Percentiles rank a stretch among this genome's conserved stretches.
Conservation (phyloP, 2,888 invertebrate species). For the Catocala nupta region DNA sequence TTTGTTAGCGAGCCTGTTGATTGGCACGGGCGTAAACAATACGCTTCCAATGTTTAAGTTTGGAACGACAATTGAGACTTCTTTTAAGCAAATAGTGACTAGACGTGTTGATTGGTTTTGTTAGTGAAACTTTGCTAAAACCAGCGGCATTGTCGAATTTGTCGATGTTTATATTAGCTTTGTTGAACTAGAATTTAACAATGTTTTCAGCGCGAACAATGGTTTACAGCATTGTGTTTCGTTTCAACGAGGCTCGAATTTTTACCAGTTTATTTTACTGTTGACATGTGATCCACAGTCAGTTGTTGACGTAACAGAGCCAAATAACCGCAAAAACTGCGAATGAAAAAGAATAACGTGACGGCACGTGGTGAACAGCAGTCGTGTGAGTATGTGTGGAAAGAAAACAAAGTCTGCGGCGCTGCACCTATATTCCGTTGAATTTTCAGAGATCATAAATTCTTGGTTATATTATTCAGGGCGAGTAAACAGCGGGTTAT, state of each 20-base stretch:
- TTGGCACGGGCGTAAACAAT: constrained; percentile 86
- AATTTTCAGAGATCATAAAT: constrained; percentile 68
- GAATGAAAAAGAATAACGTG: constrained; percentile 18
- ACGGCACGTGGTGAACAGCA: constrained; percentile 11
- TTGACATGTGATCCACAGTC: constrained; percentile 44
- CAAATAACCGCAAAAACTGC: constrained; percentile 41
- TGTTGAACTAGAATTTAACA: constrained; percentile 35
- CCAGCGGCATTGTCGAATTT: constrained; percentile 15
- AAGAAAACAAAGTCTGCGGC: constrained; percentile 32
- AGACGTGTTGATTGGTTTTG: constrained; percentile 69
- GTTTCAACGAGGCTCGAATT: constrained; percentile 53
- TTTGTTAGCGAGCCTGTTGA: constrained; percentile 87
- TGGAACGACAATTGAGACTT: constrained; percentile 81
- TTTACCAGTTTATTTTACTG: constrained; percentile 51
- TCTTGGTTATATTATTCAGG: constrained; percentile 79
- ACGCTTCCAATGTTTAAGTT: constrained; percentile 83
- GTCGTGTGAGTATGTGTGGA: constrained; percentile 23
- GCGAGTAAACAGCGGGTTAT: constrained; percentile 74
- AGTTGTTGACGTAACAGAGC: constrained; percentile 37
- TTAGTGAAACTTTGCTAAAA: constrained; percentile 59
- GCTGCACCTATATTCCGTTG: constrained; percentile 24
- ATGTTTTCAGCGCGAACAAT: constrained; percentile 65
- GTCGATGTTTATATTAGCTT: constrained; percentile 48
- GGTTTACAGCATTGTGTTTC: constrained; percentile 58
- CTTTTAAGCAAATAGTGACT: constrained; percentile 70